Evolutionary conservation across 1,140 invertebrate species (phyloP).

Genomic region (Ptiloglossa arizonensis): DNA sequence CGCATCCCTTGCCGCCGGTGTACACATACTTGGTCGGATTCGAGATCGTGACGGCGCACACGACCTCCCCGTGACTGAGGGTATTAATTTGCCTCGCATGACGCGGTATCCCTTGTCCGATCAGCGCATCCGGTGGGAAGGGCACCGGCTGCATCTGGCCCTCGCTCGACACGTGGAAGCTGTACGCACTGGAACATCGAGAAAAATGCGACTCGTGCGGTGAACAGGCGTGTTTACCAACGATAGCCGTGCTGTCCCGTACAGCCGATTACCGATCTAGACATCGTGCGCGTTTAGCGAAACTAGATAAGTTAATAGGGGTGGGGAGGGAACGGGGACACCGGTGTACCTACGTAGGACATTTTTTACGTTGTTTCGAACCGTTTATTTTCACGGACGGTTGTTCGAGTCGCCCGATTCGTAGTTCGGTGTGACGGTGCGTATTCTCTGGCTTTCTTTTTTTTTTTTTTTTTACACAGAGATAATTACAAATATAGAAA

Average conservation of each 20-base stretch:
- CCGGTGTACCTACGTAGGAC: too few relatives aligned
- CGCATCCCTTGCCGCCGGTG: slow-evolving; percentile 95
- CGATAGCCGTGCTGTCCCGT: neutral
- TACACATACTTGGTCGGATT: slow-evolving; percentile 93
- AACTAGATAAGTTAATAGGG: slow-evolving; percentile 12
- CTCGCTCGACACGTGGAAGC: slow-evolving; percentile 88
- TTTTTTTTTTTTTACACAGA: too few relatives aligned
- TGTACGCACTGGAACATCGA: slow-evolving; percentile 85
- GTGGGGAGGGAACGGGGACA: too few relatives aligned
- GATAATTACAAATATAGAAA: too few relatives aligned
- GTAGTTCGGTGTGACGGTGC: too few relatives aligned
- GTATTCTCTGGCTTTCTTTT: too few relatives aligned
- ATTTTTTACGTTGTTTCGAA: neutral
- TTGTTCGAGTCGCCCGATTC: too few relatives aligned
- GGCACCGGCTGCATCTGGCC: slow-evolving; percentile 90
- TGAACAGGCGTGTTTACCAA: slow-evolving; percentile 13
- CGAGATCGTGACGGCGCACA: slow-evolving; percentile 93
- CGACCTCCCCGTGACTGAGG: slow-evolving; percentile 91
- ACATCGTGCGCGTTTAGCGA: neutral
- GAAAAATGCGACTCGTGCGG: slow-evolving; percentile 41
- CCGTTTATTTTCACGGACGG: too few relatives aligned
- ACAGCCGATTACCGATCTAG: neutral
- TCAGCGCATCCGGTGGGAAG: slow-evolving; percentile 93
- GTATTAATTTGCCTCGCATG: slow-evolving; percentile 90
- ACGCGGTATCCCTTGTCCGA: slow-evolving; percentile 94